Evolutionary conservation across 2,113 vertebrate species (phyloP), one percentile per base, ranked within the genome.

Genomic region (Boulengeromyrus knoepffleri): DNA sequence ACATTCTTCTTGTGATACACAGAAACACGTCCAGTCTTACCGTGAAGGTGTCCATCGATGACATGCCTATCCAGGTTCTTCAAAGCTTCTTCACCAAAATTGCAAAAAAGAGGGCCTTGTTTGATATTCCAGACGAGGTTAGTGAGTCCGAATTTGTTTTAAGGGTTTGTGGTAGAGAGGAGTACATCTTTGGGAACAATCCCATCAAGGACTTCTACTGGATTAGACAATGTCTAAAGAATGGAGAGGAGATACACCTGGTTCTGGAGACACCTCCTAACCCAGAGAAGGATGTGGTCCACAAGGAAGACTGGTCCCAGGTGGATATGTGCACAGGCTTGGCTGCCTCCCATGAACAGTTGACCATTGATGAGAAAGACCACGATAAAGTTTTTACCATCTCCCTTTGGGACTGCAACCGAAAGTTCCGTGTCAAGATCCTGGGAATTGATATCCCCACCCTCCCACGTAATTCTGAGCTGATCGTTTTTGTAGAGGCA

Each of bases 311-410:
- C 91, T 99, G 99, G 99, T 97, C 97, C 0, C 97, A 98, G 91
- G 98, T 99, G 89, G 99, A 99, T 36, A 98, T 99, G 93, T 99
- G 98, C 93, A 99, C 98, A 0, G 99, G 99, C 45, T 97, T 98
- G 5, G 97, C 98, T 27, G 98, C 98, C 89, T 98, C 98, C 89
- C 98, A 99, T 0, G 98, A 99, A 92, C 98, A 99, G 90, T 85
- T 99, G 91, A 99, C 98, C n/a, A 97, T 99, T 89, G 96, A 98
- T 0, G 98, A 97, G 91, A 99, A 99, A 91, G 97, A 99, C 94
- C 98, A 99, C 0, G 98, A 99, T 62, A 97, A 97, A 6, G 97
- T 99, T 49, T 99, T 99, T 92, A 99, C 98, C n/a, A 96, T 99
- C 93, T 99, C 98, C 5, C 95, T 99, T 93, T 99, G 99, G 98